Conservation (phyloP, 2,888 invertebrate genomes). For the Spatulosminthurus flaviceps region DNA sequence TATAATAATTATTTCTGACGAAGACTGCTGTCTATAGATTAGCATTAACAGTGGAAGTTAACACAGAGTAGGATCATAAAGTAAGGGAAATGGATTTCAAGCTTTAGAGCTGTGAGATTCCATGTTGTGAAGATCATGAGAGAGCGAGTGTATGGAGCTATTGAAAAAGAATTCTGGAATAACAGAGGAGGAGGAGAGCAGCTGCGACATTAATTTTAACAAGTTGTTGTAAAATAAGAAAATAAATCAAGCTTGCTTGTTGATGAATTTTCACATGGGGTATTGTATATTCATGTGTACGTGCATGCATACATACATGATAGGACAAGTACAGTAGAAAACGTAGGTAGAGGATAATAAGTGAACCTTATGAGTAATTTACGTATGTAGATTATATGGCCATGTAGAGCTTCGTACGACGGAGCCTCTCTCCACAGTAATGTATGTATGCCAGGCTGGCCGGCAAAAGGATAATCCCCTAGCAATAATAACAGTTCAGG, state of each 20-base stretch:
- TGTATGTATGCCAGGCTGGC: not conserved
- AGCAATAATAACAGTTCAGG: conserved; percentile 5
- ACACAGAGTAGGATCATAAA: too few species aligned
- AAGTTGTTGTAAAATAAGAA: conserved; percentile 26
- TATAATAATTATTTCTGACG: conserved; percentile 6
- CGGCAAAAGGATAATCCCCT: not conserved
- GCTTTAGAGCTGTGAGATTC: not conserved
- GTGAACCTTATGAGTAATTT: too few species aligned
- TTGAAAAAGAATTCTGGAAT: not conserved
- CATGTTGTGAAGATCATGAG: not conserved
- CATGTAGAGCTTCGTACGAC: too few species aligned
- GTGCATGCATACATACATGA: not conserved
- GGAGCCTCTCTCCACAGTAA: too few species aligned
- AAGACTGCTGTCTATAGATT: too few species aligned
- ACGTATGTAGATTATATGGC: too few species aligned
- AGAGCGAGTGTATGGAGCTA: too few species aligned
- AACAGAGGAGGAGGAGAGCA: conserved; percentile 19
- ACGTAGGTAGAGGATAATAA: too few species aligned
- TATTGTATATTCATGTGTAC: not conserved
- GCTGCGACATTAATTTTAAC: conserved; percentile 41
- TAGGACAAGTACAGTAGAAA: too few species aligned
- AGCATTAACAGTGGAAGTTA: too few species aligned
- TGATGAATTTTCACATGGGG: conserved; percentile 9
- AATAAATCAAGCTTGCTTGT: conserved; percentile 36
- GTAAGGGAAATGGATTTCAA: too few species aligned